Evolutionary conservation across 2,113 vertebrate species (phyloP), one percentile per base, ranked within the genome.

Genomic region (Gavialis gangeticus): DNA sequence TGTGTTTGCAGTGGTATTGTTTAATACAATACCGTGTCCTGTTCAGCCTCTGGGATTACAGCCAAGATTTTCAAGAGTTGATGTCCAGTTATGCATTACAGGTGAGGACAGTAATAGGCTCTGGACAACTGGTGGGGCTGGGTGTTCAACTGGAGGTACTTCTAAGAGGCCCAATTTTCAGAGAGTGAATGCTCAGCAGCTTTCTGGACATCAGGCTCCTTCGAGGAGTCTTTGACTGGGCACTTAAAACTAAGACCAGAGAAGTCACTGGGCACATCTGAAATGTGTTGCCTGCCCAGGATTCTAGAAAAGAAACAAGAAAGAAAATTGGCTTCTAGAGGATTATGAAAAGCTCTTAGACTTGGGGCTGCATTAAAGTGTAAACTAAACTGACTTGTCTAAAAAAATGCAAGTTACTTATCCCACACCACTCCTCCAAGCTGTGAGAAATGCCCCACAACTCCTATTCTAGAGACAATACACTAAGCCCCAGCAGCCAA

Each of bases 381-480:
- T 1, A 18, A 28, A 14, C 60, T 13, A 55, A 63, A 81, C 4
- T 66, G 62, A 46, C 18, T 54, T 10, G 58, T 67, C 27, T 92
- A 87, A 82, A 82, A 82, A 46, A 46, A 46, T 46, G 7, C 7
- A 16, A 13, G n/a, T 34, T 1, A 1, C 12, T 58, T 12, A 46
- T 54, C 18, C 28, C 0, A 0, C 1, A 0, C 46, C 24, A 82
- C 64, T n/a, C 34, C 63, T 27, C 12, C 81, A 30, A 82, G 87
- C 67, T 8, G 80, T 85, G 75, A 46, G 80, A 80, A 92, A 92
- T 89, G 89, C 89, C 37, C 25, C 22, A 69, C n/a, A 34, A 22
- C 10, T 8, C 28, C 19, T 18, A 10, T 34, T 69, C 10, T 34
- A 34, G 17, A 69, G 66, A 34, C 34, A 18, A 12, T 12, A 34